A percentile compares a stretch with the other conserved stretches of the same genome.
phyloP scores from a whole-genome alignment of 2,113 vertebrate species.

The Serilophus lunatus region DNA sequence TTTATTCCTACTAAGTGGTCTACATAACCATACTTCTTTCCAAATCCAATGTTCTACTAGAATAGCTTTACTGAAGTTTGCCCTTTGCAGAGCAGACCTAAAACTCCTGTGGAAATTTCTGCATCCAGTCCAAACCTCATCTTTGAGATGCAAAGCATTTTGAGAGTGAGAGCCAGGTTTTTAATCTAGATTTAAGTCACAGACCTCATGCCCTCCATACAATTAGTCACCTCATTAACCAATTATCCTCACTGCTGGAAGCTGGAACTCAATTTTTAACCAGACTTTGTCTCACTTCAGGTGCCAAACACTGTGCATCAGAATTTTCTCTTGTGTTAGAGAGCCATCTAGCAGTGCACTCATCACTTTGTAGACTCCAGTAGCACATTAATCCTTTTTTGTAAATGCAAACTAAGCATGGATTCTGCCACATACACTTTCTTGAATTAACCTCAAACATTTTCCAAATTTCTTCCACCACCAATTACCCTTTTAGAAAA shows the following conservation, averaged over 20 bases:
- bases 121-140: neutral
- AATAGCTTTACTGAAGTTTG: fast-evolving
- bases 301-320: neutral
- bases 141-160: neutral
- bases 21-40: neutral
- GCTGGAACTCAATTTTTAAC: neutral
- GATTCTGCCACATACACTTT: neutral
- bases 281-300: neutral
- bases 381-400: neutral
- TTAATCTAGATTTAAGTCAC: slow-evolving; percentile 26
- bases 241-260: slow-evolving; percentile 9
- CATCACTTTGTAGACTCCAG: neutral
- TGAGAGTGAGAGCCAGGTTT: neutral
- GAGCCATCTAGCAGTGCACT: slow-evolving; percentile 30
- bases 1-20: neutral
- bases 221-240: slow-evolving; percentile 30
- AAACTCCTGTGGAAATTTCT: neutral
- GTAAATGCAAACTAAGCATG: neutral
- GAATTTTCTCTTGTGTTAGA: neutral
- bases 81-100: neutral
- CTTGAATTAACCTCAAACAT: neutral
- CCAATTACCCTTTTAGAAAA: neutral
- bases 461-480: neutral
- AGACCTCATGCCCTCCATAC: neutral
- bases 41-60: neutral